These are phyloP conservation scores for Zaprionus camerounensis DNA, from an alignment of 1,140 invertebrate genomes.

Conservation along the genomic window DNA sequence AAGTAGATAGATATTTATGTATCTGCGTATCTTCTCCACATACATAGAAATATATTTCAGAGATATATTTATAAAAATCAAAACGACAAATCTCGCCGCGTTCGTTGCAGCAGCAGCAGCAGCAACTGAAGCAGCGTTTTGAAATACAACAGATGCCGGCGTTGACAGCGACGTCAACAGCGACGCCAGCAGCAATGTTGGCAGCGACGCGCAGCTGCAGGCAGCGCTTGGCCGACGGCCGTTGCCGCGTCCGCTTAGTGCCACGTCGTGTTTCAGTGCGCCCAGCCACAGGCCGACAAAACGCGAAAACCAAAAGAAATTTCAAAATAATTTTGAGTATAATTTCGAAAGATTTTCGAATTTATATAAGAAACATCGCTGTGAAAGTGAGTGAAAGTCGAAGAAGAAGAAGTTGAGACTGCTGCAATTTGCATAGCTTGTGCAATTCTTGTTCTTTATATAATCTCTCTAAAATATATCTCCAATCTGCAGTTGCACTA, in stretches of 20 bases:
- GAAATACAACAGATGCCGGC: conserved; percentile 71
- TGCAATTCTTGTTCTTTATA: not conserved
- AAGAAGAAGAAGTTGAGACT: not conserved
- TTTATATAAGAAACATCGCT: conserved; percentile 38
- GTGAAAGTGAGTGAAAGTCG: conserved; percentile 64
- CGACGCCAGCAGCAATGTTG: conserved; percentile 26
- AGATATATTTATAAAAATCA: conserved; percentile 81
- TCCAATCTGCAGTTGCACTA: conserved; percentile 25
- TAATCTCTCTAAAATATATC: conserved; percentile 3
- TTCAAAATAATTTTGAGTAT: conserved; percentile 3
- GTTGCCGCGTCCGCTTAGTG: conserved; percentile 54
- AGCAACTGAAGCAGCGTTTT: conserved; percentile 58
- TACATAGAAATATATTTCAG: conserved; percentile 29
- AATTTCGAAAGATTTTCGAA: conserved; percentile 20
- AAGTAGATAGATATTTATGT: conserved; percentile 12
- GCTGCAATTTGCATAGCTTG: not conserved
- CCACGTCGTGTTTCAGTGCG: conserved; percentile 75
- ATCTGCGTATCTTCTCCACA: conserved; percentile 39
- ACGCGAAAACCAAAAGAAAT: conserved; percentile 7
- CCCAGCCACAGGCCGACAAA: conserved; percentile 61
- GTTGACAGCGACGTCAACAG: conserved; percentile 3
- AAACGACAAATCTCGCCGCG: conserved; percentile 67
- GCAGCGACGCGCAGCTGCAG: conserved; percentile 53
- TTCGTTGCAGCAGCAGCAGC: conserved; percentile 51
- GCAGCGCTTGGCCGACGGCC: conserved; percentile 39